Base-by-base conservation (phyloP, 1,140 invertebrate genomes). In the Lasioglossum baleicum region DNA sequence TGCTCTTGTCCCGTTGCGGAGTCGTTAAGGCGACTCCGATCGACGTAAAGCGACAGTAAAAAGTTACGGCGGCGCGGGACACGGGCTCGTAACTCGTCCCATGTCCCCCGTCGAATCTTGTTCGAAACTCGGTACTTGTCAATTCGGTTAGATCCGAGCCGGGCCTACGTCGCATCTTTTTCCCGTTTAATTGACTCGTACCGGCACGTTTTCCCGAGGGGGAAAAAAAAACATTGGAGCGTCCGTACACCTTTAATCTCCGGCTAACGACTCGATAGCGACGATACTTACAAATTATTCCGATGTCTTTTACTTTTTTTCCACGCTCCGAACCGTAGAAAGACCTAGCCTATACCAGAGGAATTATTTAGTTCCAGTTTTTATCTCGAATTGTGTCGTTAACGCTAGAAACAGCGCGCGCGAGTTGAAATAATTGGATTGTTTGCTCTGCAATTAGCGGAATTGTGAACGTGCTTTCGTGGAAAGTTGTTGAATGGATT, bases 151-250 rank as follows among this genome's bases (percentile, higher is more conserved):
- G 56, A 7, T 20, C 15, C 75, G 80, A 72, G 40, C 75, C 5
- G 53, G 53, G 64, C 31, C 42, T 48, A 53, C 15, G 31, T 53
- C 58, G 61, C 68, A 48, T 67, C 68, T 56, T 13, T 67, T 70
- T 60, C 15, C 56, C 60, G 67, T 72, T 75, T 83, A 84, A 84
- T 84, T 83, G 63, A 84, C 77, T 83, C 77, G 44, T 73, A 73
- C 48, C 44, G 48, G 22, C 40, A 7, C 31, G 35, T 42, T 63
- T 63, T 31, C 61, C 31, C 6, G 5, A 17, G 7, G 13, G 48
- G 44, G 22, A 65, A 71, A 64, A 70, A 40, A 26, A 8, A 7
- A 17, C 20, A 17, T 13, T 0, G 13, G 53, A 22, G n/a, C 35
- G 15, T 7, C 22, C 42, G 76, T 79, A 48, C 11, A 22, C 69